Percentiles rank a stretch among this genome's conserved stretches.
These are phyloP conservation scores for Pomatorhinus ruficollis DNA, from an alignment of 2,113 vertebrate species.

Conservation along the genomic window DNA sequence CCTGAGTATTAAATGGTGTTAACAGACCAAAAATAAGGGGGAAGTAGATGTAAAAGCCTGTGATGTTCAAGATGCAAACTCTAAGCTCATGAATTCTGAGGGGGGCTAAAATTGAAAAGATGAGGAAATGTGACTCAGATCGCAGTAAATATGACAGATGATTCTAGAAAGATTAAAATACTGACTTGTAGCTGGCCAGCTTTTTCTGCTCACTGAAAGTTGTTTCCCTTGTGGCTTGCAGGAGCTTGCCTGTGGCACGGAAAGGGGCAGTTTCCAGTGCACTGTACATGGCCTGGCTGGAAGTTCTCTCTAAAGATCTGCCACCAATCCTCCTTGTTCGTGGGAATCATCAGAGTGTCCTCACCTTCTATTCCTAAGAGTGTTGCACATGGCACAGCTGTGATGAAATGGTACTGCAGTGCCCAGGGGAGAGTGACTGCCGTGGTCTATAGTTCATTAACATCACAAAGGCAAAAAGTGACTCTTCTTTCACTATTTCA, in stretches of 20 bases:
- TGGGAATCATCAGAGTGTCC: conserved; percentile 98
- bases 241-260: conserved; percentile 94
- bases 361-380: conserved; percentile 96
- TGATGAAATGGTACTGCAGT: conserved; percentile 71
- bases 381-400: background rate
- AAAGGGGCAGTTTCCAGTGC: conserved; percentile 94
- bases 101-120: background rate
- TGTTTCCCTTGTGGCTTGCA: conserved; percentile 41
- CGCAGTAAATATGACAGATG: too few relatives aligned
- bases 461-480: conserved; percentile 74
- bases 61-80: background rate
- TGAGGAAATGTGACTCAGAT: background rate
- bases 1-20: background rate
- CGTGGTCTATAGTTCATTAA: conserved; percentile 47
- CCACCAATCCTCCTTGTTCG: conserved; percentile 94
- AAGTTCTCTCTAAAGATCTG: conserved; percentile 90
- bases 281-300: conserved; percentile 97
- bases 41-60: background rate
- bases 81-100: background rate
- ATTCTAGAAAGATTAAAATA: too few relatives aligned
- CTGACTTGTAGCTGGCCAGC: background rate
- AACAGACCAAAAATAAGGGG: background rate
- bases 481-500: conserved; percentile 77
- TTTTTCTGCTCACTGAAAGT: background rate
- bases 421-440: conserved; percentile 65